Evolutionary conservation across 2,113 vertebrate genomes (phyloP), one percentile per base, ranked within the genome.

Genomic region (Eptatretus burgeri): DNA sequence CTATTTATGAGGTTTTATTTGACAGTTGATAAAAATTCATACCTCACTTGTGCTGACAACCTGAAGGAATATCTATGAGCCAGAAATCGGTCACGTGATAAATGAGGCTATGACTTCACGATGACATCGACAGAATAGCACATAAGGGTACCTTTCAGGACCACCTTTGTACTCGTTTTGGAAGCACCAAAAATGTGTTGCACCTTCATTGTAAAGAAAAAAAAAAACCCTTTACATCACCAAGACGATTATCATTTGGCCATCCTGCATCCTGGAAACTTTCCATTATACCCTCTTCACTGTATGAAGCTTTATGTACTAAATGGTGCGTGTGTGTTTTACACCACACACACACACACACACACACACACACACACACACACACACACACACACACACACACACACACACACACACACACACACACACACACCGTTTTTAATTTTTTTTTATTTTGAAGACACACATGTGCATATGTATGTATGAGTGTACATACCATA

Each of bases 161-260:
- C 52, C 56, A n/a, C 56, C 13, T 64, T 64, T 51, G 52, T 64
- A 52, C 52, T 52, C 10, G 64, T 20, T 64, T 64, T 64, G 68
- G 68, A 50, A 49, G n/a, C 64, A 49, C 51, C 14, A n/a, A 67
- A 41, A 27, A 27, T 16, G 14, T 19, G n/a, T 10, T n/a, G 66
- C 49, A 64, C 66, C 52, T 72, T 75, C 77, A 76, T 73, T 71
- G 71, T 69, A 72, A 72, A 75, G n/a, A n/a, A n/a, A n/a, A n/a
- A n/a, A n/a, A n/a, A n/a, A n/a, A n/a, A 74, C 77, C 76, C 76
- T 79, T 78, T 79, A 73, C 78, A 64, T 73, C 73, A 71, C 65
- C 67, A 62, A 50, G 14, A 67, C 72, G 69, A 69, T 71, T 66
- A 66, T 67, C 67, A 69, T 75, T n/a, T n/a, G 73, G 18, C 64